A percentile compares a stretch with the other conserved stretches of the same genome.
Evolutionary conservation across 2,797 vertebrate genomes (phyloP).

Genomic region (Lacerta agilis): DNA sequence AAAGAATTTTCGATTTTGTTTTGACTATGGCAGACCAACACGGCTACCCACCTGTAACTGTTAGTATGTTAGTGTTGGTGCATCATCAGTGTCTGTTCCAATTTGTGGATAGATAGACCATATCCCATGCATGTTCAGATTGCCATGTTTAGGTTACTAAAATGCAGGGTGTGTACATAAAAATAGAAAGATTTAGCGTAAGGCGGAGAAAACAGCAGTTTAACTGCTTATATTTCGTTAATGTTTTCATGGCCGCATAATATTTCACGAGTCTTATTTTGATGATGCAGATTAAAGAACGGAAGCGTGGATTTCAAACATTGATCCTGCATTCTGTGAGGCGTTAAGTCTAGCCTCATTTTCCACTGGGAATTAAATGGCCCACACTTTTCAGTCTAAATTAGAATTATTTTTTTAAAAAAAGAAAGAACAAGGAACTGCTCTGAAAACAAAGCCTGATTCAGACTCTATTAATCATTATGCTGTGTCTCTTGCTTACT

Average conservation of each 20-base stretch:
- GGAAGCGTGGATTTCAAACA: slow-evolving; percentile 9
- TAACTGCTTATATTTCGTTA: slow-evolving; percentile 25
- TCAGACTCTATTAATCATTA: slow-evolving; percentile 1
- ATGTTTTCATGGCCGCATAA: slow-evolving; percentile 4
- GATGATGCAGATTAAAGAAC: neutral
- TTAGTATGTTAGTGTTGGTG: neutral
- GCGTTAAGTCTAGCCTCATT: neutral
- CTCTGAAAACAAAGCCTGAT: neutral
- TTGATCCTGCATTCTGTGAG: neutral
- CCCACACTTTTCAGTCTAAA: neutral
- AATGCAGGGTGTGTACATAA: slow-evolving; percentile 15
- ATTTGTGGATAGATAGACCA: slow-evolving; percentile 34
- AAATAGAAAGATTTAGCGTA: neutral
- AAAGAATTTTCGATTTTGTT: too few relatives aligned
- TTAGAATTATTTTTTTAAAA: neutral
- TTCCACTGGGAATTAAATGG: neutral
- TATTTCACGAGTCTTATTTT: neutral
- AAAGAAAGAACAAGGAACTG: neutral
- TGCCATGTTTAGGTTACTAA: neutral
- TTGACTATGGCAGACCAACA: too few relatives aligned
- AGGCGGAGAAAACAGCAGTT: slow-evolving; percentile 26
- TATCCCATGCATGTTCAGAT: neutral
- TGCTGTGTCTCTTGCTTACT: neutral
- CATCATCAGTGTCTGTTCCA: slow-evolving; percentile 32
- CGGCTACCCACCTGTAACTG: too few relatives aligned